phyloP scores from a whole-genome alignment of 2,888 invertebrate genomes.

The Lasioglossum malachurum region DNA sequence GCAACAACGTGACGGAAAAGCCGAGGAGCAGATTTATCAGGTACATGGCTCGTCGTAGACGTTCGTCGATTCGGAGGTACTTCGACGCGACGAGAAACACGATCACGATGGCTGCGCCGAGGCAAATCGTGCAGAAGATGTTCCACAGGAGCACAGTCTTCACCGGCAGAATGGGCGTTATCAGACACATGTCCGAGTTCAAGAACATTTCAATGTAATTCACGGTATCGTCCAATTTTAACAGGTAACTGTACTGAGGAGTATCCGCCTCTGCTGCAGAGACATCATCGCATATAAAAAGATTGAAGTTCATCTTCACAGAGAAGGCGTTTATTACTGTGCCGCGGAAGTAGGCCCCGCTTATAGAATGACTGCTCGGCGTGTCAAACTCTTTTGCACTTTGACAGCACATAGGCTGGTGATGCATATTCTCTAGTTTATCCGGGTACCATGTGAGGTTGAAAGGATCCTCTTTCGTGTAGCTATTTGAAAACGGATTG shows the following conservation, averaged over 20 bases:
- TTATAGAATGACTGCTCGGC: accelerated
- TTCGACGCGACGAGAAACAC: neutral
- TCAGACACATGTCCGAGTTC: neutral
- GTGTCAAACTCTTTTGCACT: accelerated
- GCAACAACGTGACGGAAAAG: constrained; percentile 10
- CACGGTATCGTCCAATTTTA: neutral
- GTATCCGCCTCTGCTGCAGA: neutral
- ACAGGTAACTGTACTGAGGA: neutral
- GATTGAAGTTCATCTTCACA: neutral
- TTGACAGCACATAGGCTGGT: neutral
- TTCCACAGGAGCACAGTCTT: constrained; percentile 5
- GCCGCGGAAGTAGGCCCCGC: accelerated
- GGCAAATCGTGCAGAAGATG: neutral
- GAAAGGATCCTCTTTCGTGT: neutral
- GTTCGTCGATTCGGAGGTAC: neutral
- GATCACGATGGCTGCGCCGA: neutral
- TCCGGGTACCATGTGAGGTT: neutral
- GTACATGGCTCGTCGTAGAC: neutral
- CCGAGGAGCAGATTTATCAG: constrained; percentile 16
- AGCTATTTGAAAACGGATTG: neutral
- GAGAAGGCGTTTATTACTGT: accelerated
- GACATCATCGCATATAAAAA: neutral
- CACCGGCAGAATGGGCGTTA: neutral
- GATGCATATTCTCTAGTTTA: constrained; percentile 5
- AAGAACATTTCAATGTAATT: neutral